These are phyloP conservation scores for Zeus faber DNA, from an alignment of 2,113 vertebrate genomes.

Conservation along the genomic window DNA sequence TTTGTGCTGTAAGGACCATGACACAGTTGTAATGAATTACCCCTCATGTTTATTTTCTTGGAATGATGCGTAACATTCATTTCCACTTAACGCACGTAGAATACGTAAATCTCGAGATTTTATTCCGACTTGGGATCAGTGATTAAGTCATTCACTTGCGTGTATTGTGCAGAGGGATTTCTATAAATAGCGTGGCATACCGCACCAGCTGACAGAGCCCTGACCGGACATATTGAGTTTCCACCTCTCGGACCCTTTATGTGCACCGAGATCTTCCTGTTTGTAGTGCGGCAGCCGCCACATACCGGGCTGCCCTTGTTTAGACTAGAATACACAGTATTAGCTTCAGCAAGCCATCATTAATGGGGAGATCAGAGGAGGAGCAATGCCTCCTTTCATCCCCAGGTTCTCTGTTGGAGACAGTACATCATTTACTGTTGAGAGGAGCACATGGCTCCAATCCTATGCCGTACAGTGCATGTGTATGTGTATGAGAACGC, in stretches of 20 bases:
- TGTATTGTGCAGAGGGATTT: neutral
- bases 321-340: constrained; percentile 65
- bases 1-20: too few species aligned
- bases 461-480: constrained; percentile 54
- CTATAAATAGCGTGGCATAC: too few species aligned
- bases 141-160: neutral
- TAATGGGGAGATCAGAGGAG: constrained; percentile 74
- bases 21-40: too few species aligned
- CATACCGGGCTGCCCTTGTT: constrained; percentile 65
- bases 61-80: too few species aligned
- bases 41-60: too few species aligned
- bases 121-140: neutral
- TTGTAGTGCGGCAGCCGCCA: constrained; percentile 60
- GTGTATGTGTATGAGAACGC: constrained; percentile 59
- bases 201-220: too few species aligned
- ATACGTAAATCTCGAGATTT: too few species aligned
- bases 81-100: too few species aligned
- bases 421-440: constrained; percentile 46
- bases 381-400: constrained; percentile 72
- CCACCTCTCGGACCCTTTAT: too few species aligned
- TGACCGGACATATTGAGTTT: neutral
- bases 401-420: constrained; percentile 71
- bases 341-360: constrained; percentile 68
- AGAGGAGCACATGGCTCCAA: constrained; percentile 71
- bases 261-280: too few species aligned